Base-by-base conservation (phyloP, 1,140 invertebrate genomes). In the Ips typographus region DNA sequence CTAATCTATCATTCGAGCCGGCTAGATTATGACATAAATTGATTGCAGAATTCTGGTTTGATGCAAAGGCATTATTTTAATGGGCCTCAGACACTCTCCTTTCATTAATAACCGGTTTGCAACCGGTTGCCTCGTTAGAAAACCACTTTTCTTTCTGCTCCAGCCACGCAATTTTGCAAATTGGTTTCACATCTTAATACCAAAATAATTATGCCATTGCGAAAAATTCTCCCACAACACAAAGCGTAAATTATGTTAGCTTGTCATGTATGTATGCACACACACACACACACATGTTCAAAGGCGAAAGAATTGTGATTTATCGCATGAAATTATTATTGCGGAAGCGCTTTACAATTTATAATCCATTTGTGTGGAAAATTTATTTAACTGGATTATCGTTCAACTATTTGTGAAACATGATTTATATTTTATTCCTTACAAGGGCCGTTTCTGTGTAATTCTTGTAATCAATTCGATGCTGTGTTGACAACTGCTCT, bases 41-140 rank as follows among this genome's bases (percentile, higher is more conserved):
- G 59, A 61, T 61, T 38, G 59, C 59, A 47, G 59, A 61, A 61
- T 61, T 43, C 59, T 43, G 59, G 41, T 61, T 61, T 47, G 59
- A 61, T 61, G 59, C 43, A 61, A 47, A 44, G 44, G 42, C 59
- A 61, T 47, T 61, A 61, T 61, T 61, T 61, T 61, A 61, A 61
- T 61, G 59, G 43, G 59, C 39, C 59, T 61, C 59, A 44, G 42
- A 44, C 59, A 61, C 59, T 61, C 59, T 8, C 43, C n/a, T 61
- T 37, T 8, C 59, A 61, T 47, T 61, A 61, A 61, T 61, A 61
- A 61, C 41, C 56, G 44, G 53, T 55, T 55, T 55, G 57, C 57
- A 59, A 59, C 57, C 57, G 57, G 57, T 59, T 59, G 57, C 38
- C 57, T 59, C 39, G 40, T 59, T 59, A 59, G 57, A 8, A 40